Conservation (phyloP, 23 tunicate genomes). For the Trididemnum miniatum region DNA sequence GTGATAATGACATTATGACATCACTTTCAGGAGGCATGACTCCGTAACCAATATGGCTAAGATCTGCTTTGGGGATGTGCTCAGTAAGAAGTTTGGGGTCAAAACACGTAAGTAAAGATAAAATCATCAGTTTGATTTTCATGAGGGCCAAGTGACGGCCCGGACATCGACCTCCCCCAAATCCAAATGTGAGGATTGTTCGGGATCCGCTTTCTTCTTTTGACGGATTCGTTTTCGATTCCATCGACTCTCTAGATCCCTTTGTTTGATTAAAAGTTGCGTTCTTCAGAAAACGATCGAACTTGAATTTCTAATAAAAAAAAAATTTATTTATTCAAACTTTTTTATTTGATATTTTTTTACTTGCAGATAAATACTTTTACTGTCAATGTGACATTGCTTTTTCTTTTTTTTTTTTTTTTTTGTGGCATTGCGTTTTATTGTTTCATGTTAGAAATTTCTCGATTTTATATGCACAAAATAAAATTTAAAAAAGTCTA, state of each 20-base stretch:
- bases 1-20: background rate
- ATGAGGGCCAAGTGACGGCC: conserved; percentile 71
- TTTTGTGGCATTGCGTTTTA: too few relatives aligned
- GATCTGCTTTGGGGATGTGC: conserved; percentile 38
- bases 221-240: conserved; percentile 10
- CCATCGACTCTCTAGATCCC: background rate
- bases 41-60: conserved; percentile 68
- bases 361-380: too few relatives aligned
- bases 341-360: too few relatives aligned
- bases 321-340: too few relatives aligned
- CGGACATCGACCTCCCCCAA: conserved; percentile 59
- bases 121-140: conserved; percentile 55
- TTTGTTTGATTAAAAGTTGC: background rate
- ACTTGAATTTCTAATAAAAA: conserved; percentile 46
- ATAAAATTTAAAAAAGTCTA: too few relatives aligned
- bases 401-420: too few relatives aligned
- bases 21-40: conserved; percentile 70
- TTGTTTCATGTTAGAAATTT: too few relatives aligned
- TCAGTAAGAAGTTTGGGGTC: background rate
- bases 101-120: conserved; percentile 38
- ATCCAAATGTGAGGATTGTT: conserved; percentile 70
- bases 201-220: conserved; percentile 33
- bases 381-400: too few relatives aligned
- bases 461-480: too few relatives aligned
- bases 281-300: conserved; percentile 43